A percentile compares a stretch with the other conserved stretches of the same genome.
phyloP scores from a whole-genome alignment of 2,113 vertebrate species.

The Gasterosteus aculeatus region DNA sequence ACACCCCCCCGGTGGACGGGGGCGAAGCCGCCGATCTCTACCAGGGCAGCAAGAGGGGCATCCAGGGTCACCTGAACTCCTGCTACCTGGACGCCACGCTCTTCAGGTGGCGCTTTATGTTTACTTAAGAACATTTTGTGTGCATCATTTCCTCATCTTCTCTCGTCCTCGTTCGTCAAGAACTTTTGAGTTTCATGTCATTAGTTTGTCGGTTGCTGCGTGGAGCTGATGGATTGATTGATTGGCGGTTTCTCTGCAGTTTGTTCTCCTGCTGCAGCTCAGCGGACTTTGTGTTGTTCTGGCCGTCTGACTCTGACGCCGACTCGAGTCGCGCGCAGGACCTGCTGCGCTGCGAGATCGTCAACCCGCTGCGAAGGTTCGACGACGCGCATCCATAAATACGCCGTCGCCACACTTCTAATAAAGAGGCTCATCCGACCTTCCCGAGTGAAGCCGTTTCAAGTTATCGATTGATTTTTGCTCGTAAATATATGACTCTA shows the following conservation, averaged over 20 bases:
- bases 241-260: constrained; percentile 57
- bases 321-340: constrained; percentile 79
- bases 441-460: too few species aligned
- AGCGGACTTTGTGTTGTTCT: constrained; percentile 83
- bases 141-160: too few species aligned
- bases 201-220: too few species aligned
- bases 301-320: constrained; percentile 69
- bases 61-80: constrained; percentile 88
- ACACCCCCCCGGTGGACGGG: constrained; percentile 77
- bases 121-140: too few species aligned
- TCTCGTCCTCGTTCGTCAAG: too few species aligned
- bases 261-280: constrained; percentile 87
- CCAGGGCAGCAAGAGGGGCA: constrained; percentile 85
- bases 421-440: too few species aligned
- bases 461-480: too few species aligned
- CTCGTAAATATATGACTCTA: too few species aligned
- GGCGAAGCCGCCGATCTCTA: constrained; percentile 74
- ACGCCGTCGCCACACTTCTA: too few species aligned
- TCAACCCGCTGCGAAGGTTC: constrained; percentile 86
- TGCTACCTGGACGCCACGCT: constrained; percentile 88
- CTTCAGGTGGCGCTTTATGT: constrained; percentile 64
- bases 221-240: too few species aligned
- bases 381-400: not conserved
- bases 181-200: too few species aligned
- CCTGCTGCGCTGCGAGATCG: constrained; percentile 85